Evolutionary conservation across 1,140 invertebrate genomes (phyloP).

Genomic region (Drosophila pectinifera): DNA sequence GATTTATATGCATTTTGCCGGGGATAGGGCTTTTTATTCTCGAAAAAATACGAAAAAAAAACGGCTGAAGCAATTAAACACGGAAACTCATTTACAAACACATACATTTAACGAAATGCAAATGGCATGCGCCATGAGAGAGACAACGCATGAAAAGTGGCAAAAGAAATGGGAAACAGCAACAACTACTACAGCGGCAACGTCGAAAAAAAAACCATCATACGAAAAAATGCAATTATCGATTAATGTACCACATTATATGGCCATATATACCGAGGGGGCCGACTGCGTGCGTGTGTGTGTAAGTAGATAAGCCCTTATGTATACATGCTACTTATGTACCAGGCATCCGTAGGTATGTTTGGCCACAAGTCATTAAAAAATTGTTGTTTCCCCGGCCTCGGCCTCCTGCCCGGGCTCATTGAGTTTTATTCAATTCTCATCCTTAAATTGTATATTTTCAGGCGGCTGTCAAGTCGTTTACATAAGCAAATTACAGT

Average conservation of each 20-base stretch:
- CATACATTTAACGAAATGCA: slow-evolving; percentile 56
- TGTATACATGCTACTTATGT: slow-evolving; percentile 40
- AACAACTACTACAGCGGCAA: too few species aligned
- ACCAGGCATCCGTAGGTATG: slow-evolving; percentile 34
- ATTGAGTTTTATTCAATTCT: slow-evolving; percentile 66
- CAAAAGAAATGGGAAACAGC: slow-evolving; percentile 71
- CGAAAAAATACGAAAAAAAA: slow-evolving; percentile 18
- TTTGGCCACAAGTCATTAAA: slow-evolving; percentile 59
- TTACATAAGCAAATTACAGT: slow-evolving; percentile 78
- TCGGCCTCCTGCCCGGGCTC: slow-evolving; percentile 1
- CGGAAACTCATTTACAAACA: slow-evolving; percentile 72
- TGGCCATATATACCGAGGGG: slow-evolving; percentile 30
- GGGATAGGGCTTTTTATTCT: slow-evolving; percentile 1
- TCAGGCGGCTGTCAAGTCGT: slow-evolving; percentile 50
- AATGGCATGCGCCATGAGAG: slow-evolving; percentile 76
- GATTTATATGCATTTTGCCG: slow-evolving; percentile 67
- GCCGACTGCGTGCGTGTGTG: slow-evolving; percentile 1
- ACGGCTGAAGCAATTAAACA: slow-evolving; percentile 70
- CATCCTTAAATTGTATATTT: slow-evolving; percentile 72
- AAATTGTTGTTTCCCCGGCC: slow-evolving; percentile 22
- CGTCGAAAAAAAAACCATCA: slow-evolving; percentile 20
- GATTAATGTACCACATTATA: slow-evolving; percentile 83
- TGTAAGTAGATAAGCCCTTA: slow-evolving; percentile 59
- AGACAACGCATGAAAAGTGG: slow-evolving; percentile 79
- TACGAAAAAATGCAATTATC: slow-evolving; percentile 78